Evolutionary conservation across 1,140 invertebrate species (phyloP).

Genomic region (Drosophila subobscura): DNA sequence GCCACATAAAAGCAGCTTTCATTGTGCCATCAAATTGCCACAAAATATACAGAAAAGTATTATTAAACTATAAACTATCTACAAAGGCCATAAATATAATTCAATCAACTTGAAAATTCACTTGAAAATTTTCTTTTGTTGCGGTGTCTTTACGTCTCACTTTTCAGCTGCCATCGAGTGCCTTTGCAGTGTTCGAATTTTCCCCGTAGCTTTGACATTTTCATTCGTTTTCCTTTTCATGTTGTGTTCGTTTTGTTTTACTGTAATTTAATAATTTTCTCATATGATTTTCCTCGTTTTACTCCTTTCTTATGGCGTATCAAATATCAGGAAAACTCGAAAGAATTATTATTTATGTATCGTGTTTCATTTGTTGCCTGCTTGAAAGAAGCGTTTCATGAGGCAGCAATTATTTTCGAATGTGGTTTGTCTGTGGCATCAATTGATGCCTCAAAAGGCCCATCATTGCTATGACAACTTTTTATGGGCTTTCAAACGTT

Average conservation of each 20-base stretch:
- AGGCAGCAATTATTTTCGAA: slow-evolving; percentile 44
- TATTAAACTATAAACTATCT: too few relatives aligned
- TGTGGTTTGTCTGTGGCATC: slow-evolving; percentile 26
- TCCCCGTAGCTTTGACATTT: not conserved
- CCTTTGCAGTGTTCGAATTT: not conserved
- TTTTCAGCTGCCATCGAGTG: not conserved
- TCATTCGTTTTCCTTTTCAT: not conserved
- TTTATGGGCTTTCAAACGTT: too few relatives aligned
- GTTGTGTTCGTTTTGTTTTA: not conserved
- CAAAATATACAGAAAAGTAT: too few relatives aligned
- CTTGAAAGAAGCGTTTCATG: slow-evolving; percentile 23
- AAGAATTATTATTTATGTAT: not conserved
- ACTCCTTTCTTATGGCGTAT: slow-evolving; percentile 3
- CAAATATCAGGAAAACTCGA: slow-evolving; percentile 30
- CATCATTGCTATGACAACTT: slow-evolving; percentile 27
- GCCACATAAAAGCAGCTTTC: too few relatives aligned
- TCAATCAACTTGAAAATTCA: too few relatives aligned
- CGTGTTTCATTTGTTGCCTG: slow-evolving; percentile 13
- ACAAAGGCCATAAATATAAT: too few relatives aligned
- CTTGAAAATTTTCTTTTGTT: not conserved
- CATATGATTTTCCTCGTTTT: slow-evolving; percentile 3
- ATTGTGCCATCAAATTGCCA: too few relatives aligned
- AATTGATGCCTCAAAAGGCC: slow-evolving; percentile 18
- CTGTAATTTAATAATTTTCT: slow-evolving; percentile 3
- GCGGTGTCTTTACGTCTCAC: not conserved